Evolutionary conservation across 1,140 invertebrate genomes (phyloP).

Genomic region (Patella vulgata): DNA sequence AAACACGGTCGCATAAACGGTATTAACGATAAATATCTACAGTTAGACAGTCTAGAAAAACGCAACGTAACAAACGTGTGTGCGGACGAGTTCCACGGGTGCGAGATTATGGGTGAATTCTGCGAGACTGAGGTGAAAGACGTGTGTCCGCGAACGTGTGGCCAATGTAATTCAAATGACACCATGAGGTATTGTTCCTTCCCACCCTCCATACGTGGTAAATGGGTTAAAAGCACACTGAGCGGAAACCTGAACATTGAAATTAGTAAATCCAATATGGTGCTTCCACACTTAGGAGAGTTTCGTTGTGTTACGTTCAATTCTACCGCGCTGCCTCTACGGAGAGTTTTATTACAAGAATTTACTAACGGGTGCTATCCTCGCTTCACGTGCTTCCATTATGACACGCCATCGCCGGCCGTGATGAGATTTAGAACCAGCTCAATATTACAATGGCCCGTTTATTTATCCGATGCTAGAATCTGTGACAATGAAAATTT

Average conservation of each 20-base stretch:
- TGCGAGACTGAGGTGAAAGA: slow-evolving; percentile 13
- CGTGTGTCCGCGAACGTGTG: not conserved
- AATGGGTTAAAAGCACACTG: slow-evolving; percentile 4
- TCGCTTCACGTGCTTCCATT: slow-evolving; percentile 17
- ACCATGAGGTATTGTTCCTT: slow-evolving; percentile 3
- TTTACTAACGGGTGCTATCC: slow-evolving; percentile 25
- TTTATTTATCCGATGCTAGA: slow-evolving; percentile 2
- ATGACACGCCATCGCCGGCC: slow-evolving; percentile 2
- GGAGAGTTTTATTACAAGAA: slow-evolving; percentile 2
- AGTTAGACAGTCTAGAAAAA: not conserved
- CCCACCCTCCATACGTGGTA: slow-evolving; percentile 3
- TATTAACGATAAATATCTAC: not conserved
- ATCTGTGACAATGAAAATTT: slow-evolving; percentile 7
- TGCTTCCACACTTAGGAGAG: slow-evolving; percentile 1
- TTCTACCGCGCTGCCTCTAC: not conserved
- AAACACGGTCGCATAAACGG: slow-evolving; percentile 5
- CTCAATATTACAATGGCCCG: slow-evolving; percentile 13
- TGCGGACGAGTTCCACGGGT: slow-evolving; percentile 2
- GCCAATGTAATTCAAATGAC: too few relatives aligned
- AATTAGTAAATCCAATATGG: slow-evolving; percentile 6
- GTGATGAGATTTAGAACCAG: slow-evolving; percentile 11
- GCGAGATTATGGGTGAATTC: slow-evolving; percentile 6
- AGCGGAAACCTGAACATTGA: slow-evolving; percentile 4
- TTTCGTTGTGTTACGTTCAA: slow-evolving; percentile 15
- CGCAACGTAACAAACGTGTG: slow-evolving; percentile 1